Evolutionary conservation across 1,140 invertebrate genomes (phyloP).

Genomic region (Papilio polyxenes): DNA sequence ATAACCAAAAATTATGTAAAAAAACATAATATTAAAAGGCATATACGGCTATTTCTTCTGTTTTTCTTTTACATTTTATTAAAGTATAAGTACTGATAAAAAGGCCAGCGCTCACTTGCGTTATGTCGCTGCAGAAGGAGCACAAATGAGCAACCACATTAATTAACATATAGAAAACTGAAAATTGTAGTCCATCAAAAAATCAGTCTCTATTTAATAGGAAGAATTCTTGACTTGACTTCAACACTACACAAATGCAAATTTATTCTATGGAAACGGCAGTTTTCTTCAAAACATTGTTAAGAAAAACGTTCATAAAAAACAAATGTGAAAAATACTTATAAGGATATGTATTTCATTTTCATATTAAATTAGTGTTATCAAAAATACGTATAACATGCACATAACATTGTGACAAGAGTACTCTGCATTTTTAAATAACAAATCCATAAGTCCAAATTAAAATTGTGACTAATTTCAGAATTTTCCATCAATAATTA

Average conservation of each 20-base stretch:
- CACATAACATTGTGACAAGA: not conserved
- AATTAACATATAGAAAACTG: too few species aligned
- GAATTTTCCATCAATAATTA: not conserved
- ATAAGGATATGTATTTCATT: not conserved
- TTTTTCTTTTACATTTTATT: not conserved
- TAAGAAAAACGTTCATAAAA: too few species aligned
- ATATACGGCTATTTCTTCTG: not conserved
- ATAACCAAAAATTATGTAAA: not conserved
- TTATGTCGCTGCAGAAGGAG: too few species aligned
- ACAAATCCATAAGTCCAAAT: not conserved
- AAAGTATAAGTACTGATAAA: not conserved
- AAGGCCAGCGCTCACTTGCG: not conserved
- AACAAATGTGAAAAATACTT: not conserved
- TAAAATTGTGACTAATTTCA: constrained; percentile 28
- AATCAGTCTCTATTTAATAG: too few species aligned
- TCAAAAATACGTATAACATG: not conserved
- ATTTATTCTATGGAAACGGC: too few species aligned
- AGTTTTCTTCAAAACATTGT: too few species aligned
- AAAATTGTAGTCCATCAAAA: too few species aligned
- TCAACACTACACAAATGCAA: too few species aligned
- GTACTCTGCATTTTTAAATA: not conserved
- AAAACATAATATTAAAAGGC: not conserved
- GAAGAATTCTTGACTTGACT: too few species aligned
- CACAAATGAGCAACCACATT: too few species aligned
- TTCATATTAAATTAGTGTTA: too few species aligned